These are phyloP conservation scores for Hydroisotoma schaefferi DNA, from an alignment of 2,888 invertebrate genomes.

Conservation along the genomic window DNA sequence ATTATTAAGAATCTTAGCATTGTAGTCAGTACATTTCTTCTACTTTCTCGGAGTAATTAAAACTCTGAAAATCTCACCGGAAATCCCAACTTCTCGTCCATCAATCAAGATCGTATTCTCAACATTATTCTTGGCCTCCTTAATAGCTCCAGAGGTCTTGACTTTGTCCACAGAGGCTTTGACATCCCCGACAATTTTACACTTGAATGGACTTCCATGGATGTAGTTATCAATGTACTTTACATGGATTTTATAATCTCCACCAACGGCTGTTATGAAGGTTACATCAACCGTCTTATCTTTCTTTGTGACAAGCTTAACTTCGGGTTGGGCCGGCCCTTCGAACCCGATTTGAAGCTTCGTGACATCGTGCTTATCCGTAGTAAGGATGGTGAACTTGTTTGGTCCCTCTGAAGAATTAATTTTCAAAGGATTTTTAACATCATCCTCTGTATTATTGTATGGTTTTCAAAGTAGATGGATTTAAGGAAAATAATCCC, in stretches of 20 bases:
- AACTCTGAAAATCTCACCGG: constrained; percentile 10
- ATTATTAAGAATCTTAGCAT: too few species aligned
- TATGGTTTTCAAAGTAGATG: too few species aligned
- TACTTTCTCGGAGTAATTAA: neutral
- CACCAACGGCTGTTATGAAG: constrained; percentile 27
- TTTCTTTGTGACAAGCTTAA: constrained; percentile 33
- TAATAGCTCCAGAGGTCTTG: constrained; percentile 23
- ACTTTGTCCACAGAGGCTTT: constrained; percentile 28
- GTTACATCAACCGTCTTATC: constrained; percentile 32
- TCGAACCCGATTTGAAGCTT: constrained; percentile 13
- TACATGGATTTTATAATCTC: constrained; percentile 33
- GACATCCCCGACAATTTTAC: constrained; percentile 31
- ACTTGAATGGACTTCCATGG: constrained; percentile 24
- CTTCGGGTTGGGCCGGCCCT: constrained; percentile 31
- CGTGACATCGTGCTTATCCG: constrained; percentile 27
- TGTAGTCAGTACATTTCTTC: too few species aligned
- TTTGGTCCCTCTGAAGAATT: constrained; percentile 27
- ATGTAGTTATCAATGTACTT: constrained; percentile 30
- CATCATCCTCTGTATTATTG: too few species aligned
- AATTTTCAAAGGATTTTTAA: too few species aligned
- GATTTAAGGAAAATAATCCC: neutral
- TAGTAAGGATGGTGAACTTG: constrained; percentile 31
- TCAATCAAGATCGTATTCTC: constrained; percentile 24
- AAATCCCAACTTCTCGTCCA: constrained; percentile 30
- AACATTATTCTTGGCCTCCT: constrained; percentile 23